Base-by-base conservation (phyloP, 2,113 vertebrate genomes). In the Tragelaphus strepsiceros region DNA sequence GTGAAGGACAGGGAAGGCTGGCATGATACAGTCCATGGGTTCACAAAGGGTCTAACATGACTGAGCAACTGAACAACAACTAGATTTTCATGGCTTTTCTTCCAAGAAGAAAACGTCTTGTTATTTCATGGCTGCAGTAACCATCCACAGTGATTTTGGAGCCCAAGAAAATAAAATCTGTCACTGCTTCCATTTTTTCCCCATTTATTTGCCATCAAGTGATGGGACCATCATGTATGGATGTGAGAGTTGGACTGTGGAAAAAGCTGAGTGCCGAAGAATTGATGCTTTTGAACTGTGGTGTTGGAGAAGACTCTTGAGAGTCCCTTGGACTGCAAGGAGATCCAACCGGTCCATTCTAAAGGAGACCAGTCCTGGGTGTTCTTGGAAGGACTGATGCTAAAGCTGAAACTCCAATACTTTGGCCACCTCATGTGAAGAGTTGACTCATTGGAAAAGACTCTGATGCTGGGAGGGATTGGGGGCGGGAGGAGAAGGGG, bases 191-290 rank as follows among this genome's bases (percentile, higher is more conserved):
- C 17, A 35, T 17, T 67, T 35, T 67, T 35, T 11, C n/a, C 64
- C 64, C 32, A 35, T 67, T n/a, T 67, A 35, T 67, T 67, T 67
- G 32, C 4, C 17, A 21, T 35, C 32, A 67, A 67, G 32, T 67
- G 64, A 67, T 67, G n/a, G 64, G 9, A n/a, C 4, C 62, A 67
- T 59, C 58, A 28, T 59, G 58, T 59, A 59, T 28, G 58, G 24
- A 59, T 28, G 58, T 59, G 58, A 59, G 58, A 59, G 58, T 12
- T 28, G 58, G 58, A 59, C 24, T 59, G 24, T 59, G 58, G 6
- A 59, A 24, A 28, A 59, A 1, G 58, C 58, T 13, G 24, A 59
- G 24, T 12, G 11, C 24, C 0, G 0, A 28, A 59, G 24, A 12
- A 59, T 59, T 2, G 11, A 59, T 59, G 24, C 58, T 28, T 28